A percentile compares a stretch with the other conserved stretches of the same genome.
Conservation (phyloP, 2,113 vertebrate species). For the Brachypteracias leptosomus region DNA sequence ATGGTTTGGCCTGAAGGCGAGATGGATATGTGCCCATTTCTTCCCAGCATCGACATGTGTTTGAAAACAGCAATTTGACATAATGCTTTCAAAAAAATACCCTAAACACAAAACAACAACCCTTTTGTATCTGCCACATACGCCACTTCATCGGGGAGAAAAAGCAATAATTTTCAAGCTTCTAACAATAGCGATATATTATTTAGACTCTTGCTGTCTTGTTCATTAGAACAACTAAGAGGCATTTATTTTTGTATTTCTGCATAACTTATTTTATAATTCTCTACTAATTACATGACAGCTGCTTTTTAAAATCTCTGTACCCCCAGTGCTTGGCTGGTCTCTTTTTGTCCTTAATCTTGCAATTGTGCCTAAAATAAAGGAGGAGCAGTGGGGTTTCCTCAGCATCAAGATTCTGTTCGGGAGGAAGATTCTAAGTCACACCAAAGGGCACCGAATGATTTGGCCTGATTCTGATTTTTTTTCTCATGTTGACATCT, state of each 20-base stretch:
- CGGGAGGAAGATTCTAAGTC: not conserved
- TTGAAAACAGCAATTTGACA: conserved; percentile 56
- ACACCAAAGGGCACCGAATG: not conserved
- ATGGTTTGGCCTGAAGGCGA: conserved; percentile 43
- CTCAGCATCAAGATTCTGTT: not conserved
- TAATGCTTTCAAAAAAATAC: not conserved
- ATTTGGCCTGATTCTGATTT: not conserved
- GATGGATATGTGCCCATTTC: conserved; percentile 38
- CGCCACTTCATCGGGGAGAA: not conserved
- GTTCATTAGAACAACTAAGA: not conserved
- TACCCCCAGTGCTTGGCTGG: not conserved
- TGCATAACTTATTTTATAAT: not conserved
- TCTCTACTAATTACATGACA: not conserved
- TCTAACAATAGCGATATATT: not conserved
- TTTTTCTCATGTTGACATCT: not conserved
- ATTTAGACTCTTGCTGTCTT: not conserved
- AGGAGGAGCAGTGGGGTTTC: not conserved
- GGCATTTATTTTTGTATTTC: not conserved
- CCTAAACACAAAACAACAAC: not conserved
- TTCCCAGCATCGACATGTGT: conserved; percentile 21
- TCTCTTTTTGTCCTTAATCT: not conserved
- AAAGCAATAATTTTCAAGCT: not conserved
- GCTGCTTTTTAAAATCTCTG: not conserved
- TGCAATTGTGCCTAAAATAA: not conserved
- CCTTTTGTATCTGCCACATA: not conserved